Evolutionary conservation across 2,888 invertebrate species (phyloP).

Genomic region (Emesis russula): DNA sequence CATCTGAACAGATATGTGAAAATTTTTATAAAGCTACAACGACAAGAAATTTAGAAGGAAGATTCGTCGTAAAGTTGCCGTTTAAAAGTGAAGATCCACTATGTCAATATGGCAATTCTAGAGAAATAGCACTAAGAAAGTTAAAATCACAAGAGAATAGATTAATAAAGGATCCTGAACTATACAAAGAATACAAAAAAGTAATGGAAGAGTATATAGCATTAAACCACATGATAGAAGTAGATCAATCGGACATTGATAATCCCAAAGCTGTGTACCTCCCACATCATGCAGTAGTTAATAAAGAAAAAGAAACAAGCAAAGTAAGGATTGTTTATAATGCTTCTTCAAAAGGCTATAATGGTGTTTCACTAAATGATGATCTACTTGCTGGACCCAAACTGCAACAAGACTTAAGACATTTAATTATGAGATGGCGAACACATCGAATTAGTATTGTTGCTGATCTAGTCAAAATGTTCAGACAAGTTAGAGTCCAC

Average conservation of each 20-base stretch:
- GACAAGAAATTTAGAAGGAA: constrained; percentile 59
- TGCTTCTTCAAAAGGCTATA: constrained; percentile 5
- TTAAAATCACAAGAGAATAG: constrained; percentile 67
- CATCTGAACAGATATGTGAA: constrained; percentile 46
- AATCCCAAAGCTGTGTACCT: constrained; percentile 21
- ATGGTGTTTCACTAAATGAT: constrained; percentile 5
- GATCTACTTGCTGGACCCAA: constrained; percentile 11
- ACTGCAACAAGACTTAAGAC: not conserved
- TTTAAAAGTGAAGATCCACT: constrained; percentile 30
- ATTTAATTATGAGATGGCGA: constrained; percentile 20
- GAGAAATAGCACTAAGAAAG: constrained; percentile 67
- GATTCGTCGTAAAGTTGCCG: constrained; percentile 38
- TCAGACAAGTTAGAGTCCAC: not conserved
- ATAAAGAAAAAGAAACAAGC: not conserved
- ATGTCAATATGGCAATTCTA: constrained; percentile 64
- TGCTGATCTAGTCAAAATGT: constrained; percentile 20
- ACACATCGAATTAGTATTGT: constrained; percentile 12
- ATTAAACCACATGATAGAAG: constrained; percentile 59
- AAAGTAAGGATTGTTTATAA: not conserved
- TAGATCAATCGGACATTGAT: constrained; percentile 31
- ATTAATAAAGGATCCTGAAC: constrained; percentile 39
- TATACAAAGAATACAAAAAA: constrained; percentile 59
- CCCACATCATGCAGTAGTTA: not conserved
- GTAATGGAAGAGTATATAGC: constrained; percentile 65
- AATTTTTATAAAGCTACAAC: constrained; percentile 72